Percentiles rank a stretch among this genome's conserved stretches.
Conservation (phyloP, 1,140 invertebrate species). For the Varroa destructor region DNA sequence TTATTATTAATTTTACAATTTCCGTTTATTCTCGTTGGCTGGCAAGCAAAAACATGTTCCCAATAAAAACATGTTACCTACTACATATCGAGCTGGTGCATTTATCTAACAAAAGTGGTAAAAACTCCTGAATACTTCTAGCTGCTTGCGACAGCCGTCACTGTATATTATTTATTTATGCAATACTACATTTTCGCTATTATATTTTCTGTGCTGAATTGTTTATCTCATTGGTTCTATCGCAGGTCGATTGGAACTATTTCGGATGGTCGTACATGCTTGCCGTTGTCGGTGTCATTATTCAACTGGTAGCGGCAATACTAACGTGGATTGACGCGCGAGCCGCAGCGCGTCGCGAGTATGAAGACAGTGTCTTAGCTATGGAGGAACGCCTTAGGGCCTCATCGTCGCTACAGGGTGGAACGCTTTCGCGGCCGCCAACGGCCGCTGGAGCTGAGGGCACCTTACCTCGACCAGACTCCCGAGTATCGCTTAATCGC, state of each 20-base stretch:
- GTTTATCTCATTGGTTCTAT: too few species aligned
- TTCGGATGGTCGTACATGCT: conserved; percentile 25
- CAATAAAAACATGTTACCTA: too few species aligned
- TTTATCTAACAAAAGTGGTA: too few species aligned
- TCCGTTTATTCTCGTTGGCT: too few species aligned
- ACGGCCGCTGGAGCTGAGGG: not conserved
- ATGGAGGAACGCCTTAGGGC: conserved; percentile 17
- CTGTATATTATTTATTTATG: too few species aligned
- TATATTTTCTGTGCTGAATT: too few species aligned
- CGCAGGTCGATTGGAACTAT: conserved; percentile 25
- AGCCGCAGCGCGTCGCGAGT: conserved; percentile 6
- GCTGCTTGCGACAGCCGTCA: too few species aligned
- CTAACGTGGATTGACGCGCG: conserved; percentile 18
- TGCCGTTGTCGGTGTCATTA: conserved; percentile 18
- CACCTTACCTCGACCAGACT: conserved; percentile 12
- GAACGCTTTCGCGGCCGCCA: conserved; percentile 8
- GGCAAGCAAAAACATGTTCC: too few species aligned
- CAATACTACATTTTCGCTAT: too few species aligned
- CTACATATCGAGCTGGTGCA: too few species aligned
- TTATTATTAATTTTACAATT: too few species aligned
- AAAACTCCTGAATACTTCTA: too few species aligned
- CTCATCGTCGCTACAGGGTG: conserved; percentile 5
- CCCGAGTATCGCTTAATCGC: conserved; percentile 11
- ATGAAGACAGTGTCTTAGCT: conserved; percentile 23
- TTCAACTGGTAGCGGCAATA: conserved; percentile 10